Conservation (phyloP, 2,113 vertebrate species). For the Percopsis transmontana region DNA sequence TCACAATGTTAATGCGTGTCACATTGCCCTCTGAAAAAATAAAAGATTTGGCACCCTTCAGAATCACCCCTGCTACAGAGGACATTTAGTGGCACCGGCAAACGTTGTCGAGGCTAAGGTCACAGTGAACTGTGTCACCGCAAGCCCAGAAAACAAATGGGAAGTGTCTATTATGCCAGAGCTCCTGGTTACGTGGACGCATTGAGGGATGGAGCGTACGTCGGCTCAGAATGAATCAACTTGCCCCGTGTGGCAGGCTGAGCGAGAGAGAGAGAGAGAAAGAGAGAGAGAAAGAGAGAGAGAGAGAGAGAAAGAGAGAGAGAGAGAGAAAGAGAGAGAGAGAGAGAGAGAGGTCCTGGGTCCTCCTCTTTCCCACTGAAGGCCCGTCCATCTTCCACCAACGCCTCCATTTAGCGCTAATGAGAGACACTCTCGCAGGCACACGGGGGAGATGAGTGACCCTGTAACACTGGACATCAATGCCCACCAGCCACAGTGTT, state of each 20-base stretch:
- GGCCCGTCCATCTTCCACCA: constrained; percentile 46
- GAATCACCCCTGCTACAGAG: constrained; percentile 44
- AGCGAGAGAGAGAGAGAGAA: constrained; percentile 16
- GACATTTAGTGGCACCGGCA: constrained; percentile 60
- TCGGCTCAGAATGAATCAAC: constrained; percentile 37
- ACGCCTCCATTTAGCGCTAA: constrained; percentile 59
- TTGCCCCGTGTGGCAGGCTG: constrained; percentile 23
- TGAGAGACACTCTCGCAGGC: constrained; percentile 47
- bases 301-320: not conserved
- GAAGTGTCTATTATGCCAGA: constrained; percentile 69
- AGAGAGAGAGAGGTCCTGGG: constrained; percentile 5
- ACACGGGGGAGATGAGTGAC: constrained; percentile 46
- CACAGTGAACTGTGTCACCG: constrained; percentile 74
- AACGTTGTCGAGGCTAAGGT: constrained; percentile 66
- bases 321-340: not conserved
- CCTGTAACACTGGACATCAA: constrained; percentile 34
- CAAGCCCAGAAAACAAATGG: constrained; percentile 72
- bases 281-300: constrained; percentile 15
- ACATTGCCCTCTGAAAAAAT: constrained; percentile 50
- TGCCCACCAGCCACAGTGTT: constrained; percentile 30
- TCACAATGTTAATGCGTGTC: constrained; percentile 65
- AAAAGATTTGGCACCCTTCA: constrained; percentile 63
- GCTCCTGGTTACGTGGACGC: constrained; percentile 56
- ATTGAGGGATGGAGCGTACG: constrained; percentile 39
- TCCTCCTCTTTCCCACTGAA: constrained; percentile 27